These are phyloP conservation scores for Rana temporaria DNA, from an alignment of 2,113 vertebrate species.

Conservation along the genomic window DNA sequence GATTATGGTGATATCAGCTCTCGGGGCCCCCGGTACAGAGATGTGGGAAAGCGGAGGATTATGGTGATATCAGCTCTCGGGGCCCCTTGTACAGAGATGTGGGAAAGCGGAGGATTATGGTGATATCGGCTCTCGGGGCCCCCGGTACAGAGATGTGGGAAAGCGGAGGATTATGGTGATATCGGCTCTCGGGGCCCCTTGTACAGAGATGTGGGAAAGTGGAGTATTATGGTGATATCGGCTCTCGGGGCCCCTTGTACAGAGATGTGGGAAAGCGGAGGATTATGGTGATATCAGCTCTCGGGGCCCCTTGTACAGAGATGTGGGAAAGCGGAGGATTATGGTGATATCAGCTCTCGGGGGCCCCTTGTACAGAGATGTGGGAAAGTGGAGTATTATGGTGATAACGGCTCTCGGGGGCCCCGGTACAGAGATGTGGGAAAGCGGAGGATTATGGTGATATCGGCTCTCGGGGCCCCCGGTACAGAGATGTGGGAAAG, in stretches of 20 bases:
- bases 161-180: background rate
- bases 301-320: no score
- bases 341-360: no score
- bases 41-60: background rate
- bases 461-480: no score
- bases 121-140: no score
- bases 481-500: background rate
- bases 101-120: background rate
- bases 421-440: background rate
- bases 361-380: background rate
- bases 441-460: background rate
- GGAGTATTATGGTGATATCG: background rate
- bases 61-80: no score
- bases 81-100: background rate
- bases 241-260: no score
- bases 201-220: background rate
- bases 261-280: background rate
- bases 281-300: no score
- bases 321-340: background rate
- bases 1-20: no score
- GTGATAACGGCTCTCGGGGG: no score
- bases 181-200: no score
- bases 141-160: background rate
- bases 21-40: no score
- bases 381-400: background rate